A percentile compares a stretch with the other conserved stretches of the same genome.
Evolutionary conservation across 2,888 invertebrate genomes (phyloP).

Genomic region (Metacarcinus magister): DNA sequence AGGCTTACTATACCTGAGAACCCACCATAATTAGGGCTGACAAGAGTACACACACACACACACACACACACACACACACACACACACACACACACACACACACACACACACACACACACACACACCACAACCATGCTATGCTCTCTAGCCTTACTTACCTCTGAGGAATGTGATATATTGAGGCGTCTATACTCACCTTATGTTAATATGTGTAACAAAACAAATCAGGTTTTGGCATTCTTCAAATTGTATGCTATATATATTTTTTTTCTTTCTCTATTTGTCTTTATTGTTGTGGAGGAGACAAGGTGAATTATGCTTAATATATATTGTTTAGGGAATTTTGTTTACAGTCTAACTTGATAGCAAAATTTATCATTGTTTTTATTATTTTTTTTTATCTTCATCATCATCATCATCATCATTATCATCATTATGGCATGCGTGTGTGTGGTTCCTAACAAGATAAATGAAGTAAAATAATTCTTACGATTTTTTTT

Average conservation of each 20-base stretch:
- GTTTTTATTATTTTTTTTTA: too few species aligned
- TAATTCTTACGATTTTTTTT: too few species aligned
- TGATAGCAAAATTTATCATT: too few species aligned
- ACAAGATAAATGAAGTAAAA: too few species aligned
- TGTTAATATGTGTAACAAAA: neutral
- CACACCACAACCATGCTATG: neutral
- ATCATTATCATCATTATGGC: too few species aligned
- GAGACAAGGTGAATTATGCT: neutral
- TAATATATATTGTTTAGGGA: neutral
- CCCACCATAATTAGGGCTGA: neutral
- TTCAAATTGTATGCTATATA: neutral
- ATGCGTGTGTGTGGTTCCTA: too few species aligned
- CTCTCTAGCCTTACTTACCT: neutral
- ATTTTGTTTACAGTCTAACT: too few species aligned
- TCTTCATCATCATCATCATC: too few species aligned
- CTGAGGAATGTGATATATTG: neutral
- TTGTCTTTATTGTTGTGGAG: neutral
- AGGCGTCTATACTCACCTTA: neutral
- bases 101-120: neutral
- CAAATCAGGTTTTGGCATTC: neutral
- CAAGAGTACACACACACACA: neutral
- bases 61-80: constrained; percentile 26
- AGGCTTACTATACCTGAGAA: neutral
- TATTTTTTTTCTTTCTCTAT: neutral
- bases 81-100: constrained; percentile 26